Evolutionary conservation across 2,888 invertebrate genomes (phyloP).

Genomic region (Melipona bicolor): DNA sequence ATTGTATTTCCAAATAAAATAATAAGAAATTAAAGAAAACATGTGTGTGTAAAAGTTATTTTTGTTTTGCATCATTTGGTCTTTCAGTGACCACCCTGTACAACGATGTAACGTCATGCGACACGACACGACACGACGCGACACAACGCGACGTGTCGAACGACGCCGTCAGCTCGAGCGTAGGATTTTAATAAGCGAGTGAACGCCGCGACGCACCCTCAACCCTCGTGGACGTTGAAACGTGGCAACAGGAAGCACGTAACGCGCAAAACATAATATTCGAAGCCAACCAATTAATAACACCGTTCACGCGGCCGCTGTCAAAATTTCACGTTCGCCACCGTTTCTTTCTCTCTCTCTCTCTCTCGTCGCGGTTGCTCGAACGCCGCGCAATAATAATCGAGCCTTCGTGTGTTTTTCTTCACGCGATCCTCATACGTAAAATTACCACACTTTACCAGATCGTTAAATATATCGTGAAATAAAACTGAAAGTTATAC

Average conservation of each 20-base stretch:
- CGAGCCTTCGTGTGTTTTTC: neutral
- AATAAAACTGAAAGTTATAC: too few species aligned
- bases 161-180: conserved; percentile 17
- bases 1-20: too few species aligned
- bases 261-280: conserved; percentile 46
- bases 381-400: conserved; percentile 1
- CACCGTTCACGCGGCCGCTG: conserved; percentile 7
- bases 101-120: too few species aligned
- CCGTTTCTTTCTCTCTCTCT: neutral
- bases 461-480: too few species aligned
- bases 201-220: neutral
- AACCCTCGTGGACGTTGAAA: neutral
- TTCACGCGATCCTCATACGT: neutral
- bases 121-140: neutral
- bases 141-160: neutral
- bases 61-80: too few species aligned
- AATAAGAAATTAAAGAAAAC: too few species aligned
- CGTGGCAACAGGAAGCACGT: conserved; percentile 7
- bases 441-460: too few species aligned
- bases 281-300: conserved; percentile 49
- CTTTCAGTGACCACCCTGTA: too few species aligned
- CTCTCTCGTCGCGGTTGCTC: neutral
- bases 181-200: conserved; percentile 53
- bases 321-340: conserved; percentile 26
- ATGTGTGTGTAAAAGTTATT: too few species aligned